Percentiles rank a stretch among this genome's conserved stretches.
These are phyloP conservation scores for Ricordea florida DNA, from an alignment of 92 coral and sea anemone species.

Conservation along the genomic window DNA sequence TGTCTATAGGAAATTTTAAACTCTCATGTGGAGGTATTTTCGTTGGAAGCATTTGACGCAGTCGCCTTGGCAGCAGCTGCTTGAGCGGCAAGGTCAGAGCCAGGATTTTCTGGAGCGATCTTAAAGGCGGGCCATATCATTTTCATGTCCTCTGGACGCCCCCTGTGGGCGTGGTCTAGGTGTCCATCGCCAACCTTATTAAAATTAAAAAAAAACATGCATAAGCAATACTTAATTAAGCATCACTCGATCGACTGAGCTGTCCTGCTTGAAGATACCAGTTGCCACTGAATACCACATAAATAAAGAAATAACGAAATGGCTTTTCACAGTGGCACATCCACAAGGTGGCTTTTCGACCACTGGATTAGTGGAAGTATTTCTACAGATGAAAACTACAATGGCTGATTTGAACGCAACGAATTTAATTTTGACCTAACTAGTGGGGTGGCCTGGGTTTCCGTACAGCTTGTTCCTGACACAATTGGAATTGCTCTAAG, in stretches of 20 bases:
- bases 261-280: slow-evolving; percentile 55
- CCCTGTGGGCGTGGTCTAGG: slow-evolving; percentile 76
- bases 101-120: slow-evolving; percentile 57
- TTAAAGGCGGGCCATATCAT: slow-evolving; percentile 74
- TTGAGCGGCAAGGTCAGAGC: slow-evolving; percentile 77
- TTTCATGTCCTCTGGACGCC: slow-evolving; percentile 80
- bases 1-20: too few relatives aligned
- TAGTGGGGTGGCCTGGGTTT: too few relatives aligned
- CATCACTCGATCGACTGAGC: slow-evolving; percentile 28
- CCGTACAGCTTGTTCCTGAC: too few relatives aligned
- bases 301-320: not conserved
- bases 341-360: too few relatives aligned
- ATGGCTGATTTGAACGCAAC: too few relatives aligned
- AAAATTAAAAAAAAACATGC: not conserved
- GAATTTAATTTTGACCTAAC: too few relatives aligned
- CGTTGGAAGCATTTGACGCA: slow-evolving; percentile 50
- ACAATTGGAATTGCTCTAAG: too few relatives aligned
- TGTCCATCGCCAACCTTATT: slow-evolving; percentile 70
- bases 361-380: too few relatives aligned
- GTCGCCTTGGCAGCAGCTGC: slow-evolving; percentile 71
- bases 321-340: too few relatives aligned
- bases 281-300: not conserved
- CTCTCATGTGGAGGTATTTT: too few relatives aligned
- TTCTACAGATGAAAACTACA: too few relatives aligned
- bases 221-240: not conserved